Conservation (phyloP, 2,888 invertebrate species). For the Stenoptilia bipunctidactyla region DNA sequence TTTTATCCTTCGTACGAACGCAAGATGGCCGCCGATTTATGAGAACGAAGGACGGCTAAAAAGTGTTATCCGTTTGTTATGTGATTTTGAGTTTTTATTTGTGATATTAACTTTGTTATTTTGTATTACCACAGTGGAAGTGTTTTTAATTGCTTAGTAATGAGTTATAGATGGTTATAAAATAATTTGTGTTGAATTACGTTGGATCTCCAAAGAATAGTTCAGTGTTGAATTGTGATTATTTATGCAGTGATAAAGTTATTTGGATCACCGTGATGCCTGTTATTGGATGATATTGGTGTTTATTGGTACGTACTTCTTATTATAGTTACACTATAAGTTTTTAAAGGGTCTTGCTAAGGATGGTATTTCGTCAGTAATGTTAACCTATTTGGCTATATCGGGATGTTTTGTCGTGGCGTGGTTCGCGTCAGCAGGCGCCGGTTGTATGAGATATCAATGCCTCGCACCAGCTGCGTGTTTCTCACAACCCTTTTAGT, state of each 20-base stretch:
- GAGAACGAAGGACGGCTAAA: conserved; percentile 62
- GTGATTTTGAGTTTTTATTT: conserved; percentile 45
- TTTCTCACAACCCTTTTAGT: conserved; percentile 12
- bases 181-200: conserved; percentile 56
- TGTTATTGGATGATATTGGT: conserved; percentile 64
- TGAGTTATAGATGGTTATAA: conserved; percentile 53
- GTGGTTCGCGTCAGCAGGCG: conserved; percentile 30
- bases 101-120: conserved; percentile 18
- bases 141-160: conserved; percentile 48
- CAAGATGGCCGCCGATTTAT: conserved; percentile 70
- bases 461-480: conserved; percentile 24
- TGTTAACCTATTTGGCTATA: conserved; percentile 56
- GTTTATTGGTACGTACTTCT: conserved; percentile 45
- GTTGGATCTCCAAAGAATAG: conserved; percentile 51
- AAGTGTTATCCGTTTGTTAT: conserved; percentile 49
- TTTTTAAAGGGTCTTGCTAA: conserved; percentile 19
- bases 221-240: conserved; percentile 67
- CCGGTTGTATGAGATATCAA: conserved; percentile 28
- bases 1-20: conserved; percentile 43
- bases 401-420: conserved; percentile 34
- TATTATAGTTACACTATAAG: conserved; percentile 18
- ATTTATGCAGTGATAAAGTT: conserved; percentile 61
- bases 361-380: conserved; percentile 29
- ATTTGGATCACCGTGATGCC: conserved; percentile 56
- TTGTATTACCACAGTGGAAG: conserved; percentile 21